Conservation (phyloP, 1,140 invertebrate species). For the Ceratina australensis region DNA sequence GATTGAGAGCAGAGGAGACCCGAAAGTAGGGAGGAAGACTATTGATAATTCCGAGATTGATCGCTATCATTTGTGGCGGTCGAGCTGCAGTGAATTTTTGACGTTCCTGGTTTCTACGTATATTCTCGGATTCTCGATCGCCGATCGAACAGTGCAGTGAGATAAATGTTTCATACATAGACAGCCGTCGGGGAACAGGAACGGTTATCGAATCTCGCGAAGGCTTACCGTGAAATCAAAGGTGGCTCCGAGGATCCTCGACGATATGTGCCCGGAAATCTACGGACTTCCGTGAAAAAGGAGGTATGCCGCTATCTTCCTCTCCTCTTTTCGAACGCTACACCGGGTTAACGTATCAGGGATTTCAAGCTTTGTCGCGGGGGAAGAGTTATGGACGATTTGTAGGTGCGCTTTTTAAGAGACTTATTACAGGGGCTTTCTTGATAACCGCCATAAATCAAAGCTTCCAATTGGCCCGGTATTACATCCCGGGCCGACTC, state of each 20-base stretch:
- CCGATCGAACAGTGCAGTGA: conserved; percentile 56
- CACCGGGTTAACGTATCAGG: conserved; percentile 55
- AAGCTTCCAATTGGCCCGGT: conserved; percentile 40
- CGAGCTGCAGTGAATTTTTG: conserved; percentile 42
- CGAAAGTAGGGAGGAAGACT: neutral
- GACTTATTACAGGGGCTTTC: conserved; percentile 45
- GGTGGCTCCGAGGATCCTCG: conserved; percentile 49
- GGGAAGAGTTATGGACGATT: conserved; percentile 55
- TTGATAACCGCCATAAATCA: conserved; percentile 46
- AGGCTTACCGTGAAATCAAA: conserved; percentile 50
- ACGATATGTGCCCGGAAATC: conserved; percentile 62
- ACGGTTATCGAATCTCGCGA: conserved; percentile 48
- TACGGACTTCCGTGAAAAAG: conserved; percentile 62
- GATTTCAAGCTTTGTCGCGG: conserved; percentile 52
- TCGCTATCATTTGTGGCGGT: conserved; percentile 5
- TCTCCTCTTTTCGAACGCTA: neutral
- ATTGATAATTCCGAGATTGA: conserved; percentile 14
- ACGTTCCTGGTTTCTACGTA: neutral
- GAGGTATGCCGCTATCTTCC: conserved; percentile 59
- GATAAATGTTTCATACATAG: conserved; percentile 66
- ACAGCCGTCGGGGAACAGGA: conserved; percentile 47
- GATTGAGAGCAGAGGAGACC: conserved; percentile 17
- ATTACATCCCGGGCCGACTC: conserved; percentile 3
- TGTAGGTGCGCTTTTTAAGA: conserved; percentile 44
- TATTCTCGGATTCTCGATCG: neutral